phyloP scores from a whole-genome alignment of 2,888 invertebrate species.

The Philhelius pedissequus region DNA sequence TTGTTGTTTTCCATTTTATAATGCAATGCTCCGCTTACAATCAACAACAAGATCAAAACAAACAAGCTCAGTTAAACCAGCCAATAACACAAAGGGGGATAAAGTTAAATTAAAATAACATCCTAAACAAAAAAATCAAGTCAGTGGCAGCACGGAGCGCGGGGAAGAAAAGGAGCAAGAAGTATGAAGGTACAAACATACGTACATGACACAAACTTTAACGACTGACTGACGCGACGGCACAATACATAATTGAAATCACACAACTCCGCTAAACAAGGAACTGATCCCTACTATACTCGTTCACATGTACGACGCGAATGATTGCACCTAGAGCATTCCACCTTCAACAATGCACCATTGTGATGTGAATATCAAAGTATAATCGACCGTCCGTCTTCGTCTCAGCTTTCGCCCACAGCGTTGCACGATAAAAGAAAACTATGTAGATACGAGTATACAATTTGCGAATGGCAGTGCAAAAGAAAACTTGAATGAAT shows the following conservation, averaged over 20 bases:
- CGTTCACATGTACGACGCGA: conserved; percentile 71
- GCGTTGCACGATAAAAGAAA: conserved; percentile 33
- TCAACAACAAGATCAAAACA: conserved; percentile 28
- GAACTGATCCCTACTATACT: conserved; percentile 49
- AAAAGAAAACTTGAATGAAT: conserved; percentile 52
- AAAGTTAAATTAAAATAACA: neutral
- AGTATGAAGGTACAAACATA: neutral
- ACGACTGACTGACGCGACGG: no score
- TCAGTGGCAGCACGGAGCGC: neutral
- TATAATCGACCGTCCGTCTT: conserved; percentile 37
- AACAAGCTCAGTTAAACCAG: conserved; percentile 23
- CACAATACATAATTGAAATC: neutral
- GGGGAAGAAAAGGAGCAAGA: neutral
- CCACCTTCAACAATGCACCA: conserved; percentile 71
- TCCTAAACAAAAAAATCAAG: conserved; percentile 41
- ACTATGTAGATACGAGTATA: no score
- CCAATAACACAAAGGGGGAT: neutral
- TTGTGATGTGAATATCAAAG: conserved; percentile 34
- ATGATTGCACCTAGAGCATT: conserved; percentile 71
- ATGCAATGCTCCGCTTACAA: conserved; percentile 33
- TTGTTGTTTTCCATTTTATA: conserved; percentile 56
- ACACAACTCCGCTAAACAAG: neutral
- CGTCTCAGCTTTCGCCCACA: neutral
- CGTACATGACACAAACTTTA: neutral
- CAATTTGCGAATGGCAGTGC: conserved; percentile 49